These are phyloP conservation scores for Cremastobaeus sp. DNA, from an alignment of 2,888 invertebrate genomes.

Conservation along the genomic window DNA sequence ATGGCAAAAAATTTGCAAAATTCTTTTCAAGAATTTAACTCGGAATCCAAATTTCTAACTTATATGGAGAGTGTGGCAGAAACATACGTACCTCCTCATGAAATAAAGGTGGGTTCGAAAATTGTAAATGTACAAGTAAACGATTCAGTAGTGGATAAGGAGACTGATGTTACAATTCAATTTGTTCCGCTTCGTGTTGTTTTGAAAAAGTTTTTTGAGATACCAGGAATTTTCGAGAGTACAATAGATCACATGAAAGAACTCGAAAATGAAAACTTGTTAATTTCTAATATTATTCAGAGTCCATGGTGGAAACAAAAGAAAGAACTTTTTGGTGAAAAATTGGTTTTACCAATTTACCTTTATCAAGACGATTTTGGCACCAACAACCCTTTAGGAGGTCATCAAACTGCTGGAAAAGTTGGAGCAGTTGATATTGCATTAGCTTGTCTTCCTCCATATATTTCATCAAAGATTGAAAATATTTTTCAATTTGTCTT, in stretches of 20 bases:
- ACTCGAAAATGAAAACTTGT: constrained; percentile 10
- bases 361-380: too few species aligned
- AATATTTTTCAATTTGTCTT: too few species aligned
- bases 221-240: constrained; percentile 11
- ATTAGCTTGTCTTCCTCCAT: constrained; percentile 44
- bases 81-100: neutral
- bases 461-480: too few species aligned
- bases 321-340: constrained; percentile 13
- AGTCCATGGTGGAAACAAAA: constrained; percentile 34
- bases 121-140: too few species aligned
- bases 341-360: too few species aligned
- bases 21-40: neutral
- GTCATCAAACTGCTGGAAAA: constrained; percentile 43
- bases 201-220: constrained; percentile 35
- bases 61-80: neutral
- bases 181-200: constrained; percentile 27
- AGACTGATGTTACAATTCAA: constrained; percentile 1
- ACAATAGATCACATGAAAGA: constrained; percentile 2
- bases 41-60: neutral
- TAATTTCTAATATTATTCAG: constrained; percentile 42
- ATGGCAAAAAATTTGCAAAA: too few species aligned
- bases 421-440: constrained; percentile 41
- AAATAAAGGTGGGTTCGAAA: neutral
- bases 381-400: constrained; percentile 55
- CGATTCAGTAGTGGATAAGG: too few species aligned